Evolutionary conservation across 2,113 vertebrate species (phyloP).

Genomic region (Balaeniceps rex): DNA sequence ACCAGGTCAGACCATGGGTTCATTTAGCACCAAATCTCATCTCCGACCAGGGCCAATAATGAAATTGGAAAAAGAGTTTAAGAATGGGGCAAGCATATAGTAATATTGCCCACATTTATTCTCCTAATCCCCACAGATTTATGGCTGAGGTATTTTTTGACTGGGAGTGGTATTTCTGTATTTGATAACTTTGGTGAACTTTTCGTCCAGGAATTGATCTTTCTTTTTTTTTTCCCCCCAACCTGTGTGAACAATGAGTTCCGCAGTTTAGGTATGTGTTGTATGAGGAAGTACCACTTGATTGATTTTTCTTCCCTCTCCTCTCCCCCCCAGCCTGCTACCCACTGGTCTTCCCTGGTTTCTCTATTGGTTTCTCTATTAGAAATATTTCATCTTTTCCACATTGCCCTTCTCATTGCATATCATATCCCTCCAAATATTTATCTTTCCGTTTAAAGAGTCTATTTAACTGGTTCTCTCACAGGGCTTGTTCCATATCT

Average conservation of each 20-base stretch:
- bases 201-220: neutral
- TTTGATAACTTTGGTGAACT: neutral
- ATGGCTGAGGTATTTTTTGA: neutral
- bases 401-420: neutral
- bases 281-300: slow-evolving; percentile 21
- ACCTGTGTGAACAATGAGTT: neutral
- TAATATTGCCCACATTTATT: neutral
- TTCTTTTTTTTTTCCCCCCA: too few relatives aligned
- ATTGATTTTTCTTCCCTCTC: neutral
- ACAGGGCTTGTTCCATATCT: neutral
- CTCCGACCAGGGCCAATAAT: neutral
- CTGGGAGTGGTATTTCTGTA: neutral
- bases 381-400: neutral
- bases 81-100: neutral
- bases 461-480: neutral
- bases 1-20: neutral
- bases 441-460: neutral
- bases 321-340: neutral
- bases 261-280: neutral
- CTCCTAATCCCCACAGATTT: neutral
- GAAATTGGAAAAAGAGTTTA: neutral
- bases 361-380: neutral
- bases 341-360: neutral
- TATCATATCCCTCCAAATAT: neutral
- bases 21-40: neutral